Conservation (phyloP, 2,888 invertebrate genomes). For the Ichneumoninae sp. region DNA sequence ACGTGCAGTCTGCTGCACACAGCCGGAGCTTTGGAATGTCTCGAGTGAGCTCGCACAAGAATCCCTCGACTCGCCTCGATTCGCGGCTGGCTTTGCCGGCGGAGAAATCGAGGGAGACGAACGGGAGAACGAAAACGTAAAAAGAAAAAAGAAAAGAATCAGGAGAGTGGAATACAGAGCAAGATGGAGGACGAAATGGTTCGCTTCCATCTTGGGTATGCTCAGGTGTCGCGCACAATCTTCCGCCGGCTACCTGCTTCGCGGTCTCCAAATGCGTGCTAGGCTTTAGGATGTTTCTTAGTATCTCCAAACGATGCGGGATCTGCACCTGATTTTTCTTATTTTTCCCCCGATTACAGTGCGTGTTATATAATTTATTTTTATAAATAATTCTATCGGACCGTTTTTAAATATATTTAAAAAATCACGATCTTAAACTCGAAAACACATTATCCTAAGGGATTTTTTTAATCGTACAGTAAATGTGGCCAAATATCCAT, state of each 20-base stretch:
- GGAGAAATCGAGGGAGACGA: constrained; percentile 11
- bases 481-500: no score
- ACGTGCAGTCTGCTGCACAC: not conserved
- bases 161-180: constrained; percentile 16
- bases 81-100: constrained; percentile 21
- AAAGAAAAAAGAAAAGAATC: constrained; percentile 15
- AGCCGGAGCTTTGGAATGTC: constrained; percentile 26
- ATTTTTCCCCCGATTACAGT: not conserved
- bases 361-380: no score
- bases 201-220: constrained; percentile 16
- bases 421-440: no score
- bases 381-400: no score
- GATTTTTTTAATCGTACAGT: no score
- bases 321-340: not conserved
- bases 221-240: constrained; percentile 25
- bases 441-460: no score
- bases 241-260: constrained; percentile 53
- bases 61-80: constrained; percentile 32
- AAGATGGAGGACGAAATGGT: constrained; percentile 45
- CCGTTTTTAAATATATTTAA: no score
- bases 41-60: constrained; percentile 40
- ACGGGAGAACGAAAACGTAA: not conserved
- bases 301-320: not conserved
- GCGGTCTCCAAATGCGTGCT: not conserved
- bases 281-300: not conserved